These are phyloP conservation scores for Panurus biarmicus DNA, from an alignment of 2,113 vertebrate genomes.

Conservation along the genomic window DNA sequence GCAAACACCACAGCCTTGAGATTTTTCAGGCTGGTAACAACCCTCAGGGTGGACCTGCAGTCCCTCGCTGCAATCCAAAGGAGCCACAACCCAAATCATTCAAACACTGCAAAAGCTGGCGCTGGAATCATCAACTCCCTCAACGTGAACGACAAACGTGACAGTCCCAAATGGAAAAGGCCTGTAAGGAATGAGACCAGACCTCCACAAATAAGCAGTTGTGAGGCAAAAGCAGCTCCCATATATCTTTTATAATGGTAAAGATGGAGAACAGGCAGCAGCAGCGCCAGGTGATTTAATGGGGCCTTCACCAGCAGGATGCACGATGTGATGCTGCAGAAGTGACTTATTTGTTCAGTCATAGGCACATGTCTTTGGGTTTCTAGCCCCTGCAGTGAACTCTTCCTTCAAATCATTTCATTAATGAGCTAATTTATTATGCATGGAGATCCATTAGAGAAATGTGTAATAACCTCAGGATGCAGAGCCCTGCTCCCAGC, in stretches of 20 bases:
- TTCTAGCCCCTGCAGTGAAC: slow-evolving; percentile 3
- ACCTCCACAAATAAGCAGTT: neutral
- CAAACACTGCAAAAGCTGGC: neutral
- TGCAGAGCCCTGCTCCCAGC: neutral
- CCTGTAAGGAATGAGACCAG: neutral
- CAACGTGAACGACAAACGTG: neutral
- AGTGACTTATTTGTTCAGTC: neutral
- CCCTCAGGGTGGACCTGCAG: neutral
- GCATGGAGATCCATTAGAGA: slow-evolving; percentile 11
- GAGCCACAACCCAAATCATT: neutral
- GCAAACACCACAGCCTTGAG: neutral
- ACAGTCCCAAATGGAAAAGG: neutral
- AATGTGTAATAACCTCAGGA: neutral
- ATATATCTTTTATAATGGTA: neutral
- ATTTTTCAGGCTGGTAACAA: neutral
- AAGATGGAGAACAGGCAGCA: neutral
- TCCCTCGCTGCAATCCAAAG: neutral
- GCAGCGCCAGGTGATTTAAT: neutral
- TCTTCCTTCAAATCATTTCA: neutral
- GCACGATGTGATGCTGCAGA: neutral
- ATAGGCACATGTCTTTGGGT: neutral
- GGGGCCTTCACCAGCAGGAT: neutral
- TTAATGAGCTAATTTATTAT: slow-evolving; percentile 46
- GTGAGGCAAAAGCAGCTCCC: neutral
- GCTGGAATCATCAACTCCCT: neutral